These are phyloP conservation scores for Saiga tatarica DNA, from an alignment of 2,113 vertebrate genomes.

Conservation along the genomic window DNA sequence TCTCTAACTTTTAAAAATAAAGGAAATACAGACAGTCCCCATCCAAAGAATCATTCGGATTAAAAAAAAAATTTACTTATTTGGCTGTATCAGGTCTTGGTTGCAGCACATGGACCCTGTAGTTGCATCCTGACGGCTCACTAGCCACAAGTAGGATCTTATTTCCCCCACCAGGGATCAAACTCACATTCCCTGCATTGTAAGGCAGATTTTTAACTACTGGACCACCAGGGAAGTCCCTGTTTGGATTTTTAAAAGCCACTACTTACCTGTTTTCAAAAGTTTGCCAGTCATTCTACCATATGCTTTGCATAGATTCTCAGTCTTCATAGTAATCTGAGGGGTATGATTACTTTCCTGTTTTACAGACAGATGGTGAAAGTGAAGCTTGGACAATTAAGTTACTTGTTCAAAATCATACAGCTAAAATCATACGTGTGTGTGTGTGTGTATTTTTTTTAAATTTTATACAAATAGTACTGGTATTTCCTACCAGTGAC, in stretches of 20 bases:
- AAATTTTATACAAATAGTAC: not conserved
- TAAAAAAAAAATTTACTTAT: not conserved
- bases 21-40: not conserved
- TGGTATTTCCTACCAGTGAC: not conserved
- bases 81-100: not conserved
- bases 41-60: not conserved
- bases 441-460: not conserved
- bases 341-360: not conserved
- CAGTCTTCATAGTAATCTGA: not conserved
- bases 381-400: not conserved
- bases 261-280: not conserved
- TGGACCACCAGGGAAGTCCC: not conserved
- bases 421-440: not conserved
- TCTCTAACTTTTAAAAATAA: not conserved
- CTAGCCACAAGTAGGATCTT: not conserved
- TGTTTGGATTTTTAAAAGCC: not conserved
- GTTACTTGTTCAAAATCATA: not conserved
- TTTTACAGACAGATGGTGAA: slow-evolving; percentile 14
- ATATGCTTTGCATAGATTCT: not conserved
- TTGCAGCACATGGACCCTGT: not conserved
- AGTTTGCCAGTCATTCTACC: not conserved
- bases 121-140: not conserved
- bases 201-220: not conserved
- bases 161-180: not conserved
- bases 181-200: not conserved